phyloP scores from a whole-genome alignment of 2,888 invertebrate species.

The Flexamia atlantica region DNA sequence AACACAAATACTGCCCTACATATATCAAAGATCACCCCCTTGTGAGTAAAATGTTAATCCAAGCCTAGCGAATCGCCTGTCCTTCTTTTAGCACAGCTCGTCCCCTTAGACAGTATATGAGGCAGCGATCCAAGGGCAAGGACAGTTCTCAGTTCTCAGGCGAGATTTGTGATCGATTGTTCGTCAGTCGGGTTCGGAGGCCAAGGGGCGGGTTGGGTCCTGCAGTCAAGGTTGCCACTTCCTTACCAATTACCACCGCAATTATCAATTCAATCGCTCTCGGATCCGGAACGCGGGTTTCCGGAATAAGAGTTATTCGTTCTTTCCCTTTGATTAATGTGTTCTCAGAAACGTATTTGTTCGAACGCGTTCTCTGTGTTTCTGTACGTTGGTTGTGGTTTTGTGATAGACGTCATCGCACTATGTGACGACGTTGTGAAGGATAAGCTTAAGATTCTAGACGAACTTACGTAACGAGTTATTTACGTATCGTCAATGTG shows the following conservation, averaged over 20 bases:
- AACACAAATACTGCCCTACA: too few relatives aligned
- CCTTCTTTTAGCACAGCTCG: background rate
- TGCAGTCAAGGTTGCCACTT: constrained; percentile 68
- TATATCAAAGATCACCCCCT: too few relatives aligned
- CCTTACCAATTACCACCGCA: constrained; percentile 66
- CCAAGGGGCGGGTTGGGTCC: background rate
- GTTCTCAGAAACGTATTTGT: constrained; percentile 22
- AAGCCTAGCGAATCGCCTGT: too few relatives aligned
- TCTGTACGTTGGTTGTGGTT: too few relatives aligned
- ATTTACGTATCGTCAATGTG: too few relatives aligned
- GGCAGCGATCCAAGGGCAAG: constrained; percentile 20
- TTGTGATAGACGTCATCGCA: background rate
- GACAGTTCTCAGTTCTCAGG: constrained; percentile 15
- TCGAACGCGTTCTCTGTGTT: too few relatives aligned
- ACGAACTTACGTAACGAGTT: too few relatives aligned
- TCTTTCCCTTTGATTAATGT: constrained; percentile 38
- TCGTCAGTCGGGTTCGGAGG: background rate
- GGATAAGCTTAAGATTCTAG: too few relatives aligned
- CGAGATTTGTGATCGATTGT: constrained; percentile 23
- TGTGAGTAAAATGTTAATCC: too few relatives aligned
- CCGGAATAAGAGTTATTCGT: constrained; percentile 50
- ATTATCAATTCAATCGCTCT: constrained; percentile 70
- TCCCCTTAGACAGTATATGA: too few relatives aligned
- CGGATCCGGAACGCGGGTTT: constrained; percentile 66
- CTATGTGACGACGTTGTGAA: too few relatives aligned